These are phyloP conservation scores for Semicossyphus pulcher DNA, from an alignment of 2,113 vertebrate genomes.

Conservation along the genomic window DNA sequence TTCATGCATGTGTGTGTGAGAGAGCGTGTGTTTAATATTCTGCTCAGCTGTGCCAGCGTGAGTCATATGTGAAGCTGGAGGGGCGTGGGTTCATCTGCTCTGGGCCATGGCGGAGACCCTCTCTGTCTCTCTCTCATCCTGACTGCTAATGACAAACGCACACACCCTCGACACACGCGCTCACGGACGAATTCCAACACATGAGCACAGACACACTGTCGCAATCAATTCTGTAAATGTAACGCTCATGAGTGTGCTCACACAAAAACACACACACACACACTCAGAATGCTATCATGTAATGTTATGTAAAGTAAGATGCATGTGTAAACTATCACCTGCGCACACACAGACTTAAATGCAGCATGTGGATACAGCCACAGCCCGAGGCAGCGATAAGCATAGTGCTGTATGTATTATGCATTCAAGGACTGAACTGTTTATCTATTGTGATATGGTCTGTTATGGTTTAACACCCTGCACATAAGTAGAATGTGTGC, in stretches of 20 bases:
- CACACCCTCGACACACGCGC: conserved; percentile 2
- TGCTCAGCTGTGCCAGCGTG: conserved; percentile 77
- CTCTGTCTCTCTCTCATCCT: conserved; percentile 12
- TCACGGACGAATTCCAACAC: not conserved
- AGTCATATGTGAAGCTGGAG: conserved; percentile 72
- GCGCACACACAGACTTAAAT: not conserved
- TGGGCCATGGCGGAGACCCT: conserved; percentile 39
- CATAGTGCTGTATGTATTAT: not conserved
- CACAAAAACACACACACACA: not conserved
- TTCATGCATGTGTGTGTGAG: conserved; percentile 19
- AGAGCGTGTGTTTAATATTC: conserved; percentile 72
- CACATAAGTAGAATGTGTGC: too few relatives aligned
- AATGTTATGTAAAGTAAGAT: conserved; percentile 4
- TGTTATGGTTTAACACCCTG: not conserved
- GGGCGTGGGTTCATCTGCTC: conserved; percentile 54
- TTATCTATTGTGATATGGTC: too few relatives aligned
- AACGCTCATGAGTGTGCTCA: not conserved
- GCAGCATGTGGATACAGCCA: not conserved
- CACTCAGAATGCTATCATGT: not conserved
- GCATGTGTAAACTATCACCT: not conserved
- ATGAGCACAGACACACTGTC: not conserved
- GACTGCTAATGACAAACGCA: conserved; percentile 3
- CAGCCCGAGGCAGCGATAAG: not conserved
- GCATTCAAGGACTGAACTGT: not conserved
- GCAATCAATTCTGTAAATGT: not conserved